phyloP scores from a whole-genome alignment of 2,113 vertebrate species.

The Syngnathus floridae region DNA sequence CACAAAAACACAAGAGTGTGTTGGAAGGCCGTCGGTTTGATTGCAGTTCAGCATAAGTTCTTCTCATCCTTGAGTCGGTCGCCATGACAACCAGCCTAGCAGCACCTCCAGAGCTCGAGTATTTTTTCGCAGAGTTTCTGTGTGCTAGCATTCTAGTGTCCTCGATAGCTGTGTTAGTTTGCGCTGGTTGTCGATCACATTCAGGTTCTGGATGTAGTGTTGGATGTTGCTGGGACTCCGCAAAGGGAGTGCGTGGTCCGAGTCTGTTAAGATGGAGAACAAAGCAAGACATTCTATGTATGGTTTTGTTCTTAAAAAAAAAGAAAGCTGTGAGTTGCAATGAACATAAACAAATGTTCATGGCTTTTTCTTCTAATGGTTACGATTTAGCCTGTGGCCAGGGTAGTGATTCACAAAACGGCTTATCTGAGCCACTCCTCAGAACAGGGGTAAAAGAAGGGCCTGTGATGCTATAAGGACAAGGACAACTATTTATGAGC shows the following conservation, averaged over 20 bases:
- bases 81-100: neutral
- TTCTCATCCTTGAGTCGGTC: neutral
- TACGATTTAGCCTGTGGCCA: too few relatives aligned
- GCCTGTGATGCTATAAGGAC: too few relatives aligned
- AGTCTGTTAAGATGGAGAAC: constrained; percentile 63
- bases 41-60: neutral
- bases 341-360: too few relatives aligned
- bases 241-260: constrained; percentile 75
- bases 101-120: neutral
- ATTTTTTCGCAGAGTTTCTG: constrained; percentile 10
- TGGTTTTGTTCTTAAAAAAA: neutral
- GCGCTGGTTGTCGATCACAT: constrained; percentile 87
- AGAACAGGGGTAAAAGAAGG: too few relatives aligned
- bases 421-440: too few relatives aligned
- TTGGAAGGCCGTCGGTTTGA: neutral
- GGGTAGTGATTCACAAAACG: too few relatives aligned
- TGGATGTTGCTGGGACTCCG: constrained; percentile 73
- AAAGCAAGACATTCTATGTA: neutral
- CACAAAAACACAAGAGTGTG: neutral
- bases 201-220: constrained; percentile 83
- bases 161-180: constrained; percentile 83
- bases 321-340: neutral
- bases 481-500: too few relatives aligned
- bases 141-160: constrained; percentile 69
- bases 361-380: too few relatives aligned